Base-by-base conservation (phyloP, 2,797 vertebrate genomes). In the Mallotus villosus region DNA sequence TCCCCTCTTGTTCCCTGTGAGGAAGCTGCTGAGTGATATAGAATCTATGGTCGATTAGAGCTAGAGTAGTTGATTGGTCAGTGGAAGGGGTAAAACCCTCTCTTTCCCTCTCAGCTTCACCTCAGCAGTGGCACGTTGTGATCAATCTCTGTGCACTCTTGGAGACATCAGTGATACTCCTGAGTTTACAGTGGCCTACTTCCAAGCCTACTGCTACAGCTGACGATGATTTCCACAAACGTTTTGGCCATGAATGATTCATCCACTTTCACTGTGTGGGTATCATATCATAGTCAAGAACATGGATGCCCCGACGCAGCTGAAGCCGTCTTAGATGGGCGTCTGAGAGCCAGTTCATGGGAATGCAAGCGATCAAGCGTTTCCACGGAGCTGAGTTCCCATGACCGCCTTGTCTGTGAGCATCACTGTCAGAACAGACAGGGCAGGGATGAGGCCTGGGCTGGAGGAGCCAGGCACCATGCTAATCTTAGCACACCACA, bases 351-450 rank as follows among this genome's bases (percentile, higher is more conserved):
- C 51, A 67, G 51, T 67, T 27, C 24, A 27, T 67, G 4, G 16
- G 22, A 17, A n/a, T n/a, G 51, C 51, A 53, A 11, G 41, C 46
- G 14, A 46, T 46, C 41, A 14, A 67, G 22, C 14, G 19, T 27
- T 67, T 51, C 41, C 22, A 25, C 41, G 21, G 32, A 19, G 17
- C 58, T 65, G 61, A 64, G 57, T 75, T 32, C 68, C 60, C 67
- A 37, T 70, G 53, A 75, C 73, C 65, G 73, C 41, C 51, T 70
- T 70, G 67, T 75, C 73, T 59, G 53, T 65, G 55, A 29, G 34
- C 19, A 68, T 67, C 53, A 61, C 41, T 32, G 61, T 71, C 68
- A 22, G 24, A 5, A 60, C 58, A 22, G 21, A 22, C 58, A 21
- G 16, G 5, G n/a, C 55, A 19, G 21, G 21, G 22, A 24, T 22